Conservation (phyloP, 53 echinoderm and acorn worm genomes). For the Pentamera pediparva region DNA sequence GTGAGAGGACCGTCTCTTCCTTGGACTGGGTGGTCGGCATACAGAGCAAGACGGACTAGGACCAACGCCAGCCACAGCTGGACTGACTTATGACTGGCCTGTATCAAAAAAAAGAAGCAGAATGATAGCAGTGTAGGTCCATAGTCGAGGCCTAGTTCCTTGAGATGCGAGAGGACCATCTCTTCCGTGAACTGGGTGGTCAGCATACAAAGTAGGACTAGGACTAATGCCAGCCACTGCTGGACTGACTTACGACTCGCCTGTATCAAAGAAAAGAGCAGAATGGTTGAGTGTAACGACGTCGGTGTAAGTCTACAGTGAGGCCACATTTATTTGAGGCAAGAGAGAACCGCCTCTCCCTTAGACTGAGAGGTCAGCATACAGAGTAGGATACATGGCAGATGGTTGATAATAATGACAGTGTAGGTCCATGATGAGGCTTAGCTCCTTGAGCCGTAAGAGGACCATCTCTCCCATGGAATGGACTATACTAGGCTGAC, state of each 20-base stretch:
- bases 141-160: not conserved
- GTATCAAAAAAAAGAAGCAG: not conserved
- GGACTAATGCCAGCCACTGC: constrained; percentile 72
- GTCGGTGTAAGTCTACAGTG: constrained; percentile 55
- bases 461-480: constrained; percentile 83
- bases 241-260: constrained; percentile 39
- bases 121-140: not conserved
- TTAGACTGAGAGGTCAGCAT: constrained; percentile 90
- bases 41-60: constrained; percentile 60
- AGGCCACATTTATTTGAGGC: constrained; percentile 79
- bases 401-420: not conserved
- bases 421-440: not conserved
- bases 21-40: constrained; percentile 90
- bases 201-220: constrained; percentile 58
- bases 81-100: constrained; percentile 43
- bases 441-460: too few species aligned
- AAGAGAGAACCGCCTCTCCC: constrained; percentile 81
- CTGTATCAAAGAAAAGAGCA: too few species aligned
- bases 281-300: too few species aligned
- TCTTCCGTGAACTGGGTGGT: constrained; percentile 86
- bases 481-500: too few species aligned
- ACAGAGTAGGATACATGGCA: constrained; percentile 20
- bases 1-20: constrained; percentile 83
- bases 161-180: constrained; percentile 70
- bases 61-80: constrained; percentile 91